Evolutionary conservation across 1,140 invertebrate genomes (phyloP).

Genomic region (Sitodiplosis mosellana): DNA sequence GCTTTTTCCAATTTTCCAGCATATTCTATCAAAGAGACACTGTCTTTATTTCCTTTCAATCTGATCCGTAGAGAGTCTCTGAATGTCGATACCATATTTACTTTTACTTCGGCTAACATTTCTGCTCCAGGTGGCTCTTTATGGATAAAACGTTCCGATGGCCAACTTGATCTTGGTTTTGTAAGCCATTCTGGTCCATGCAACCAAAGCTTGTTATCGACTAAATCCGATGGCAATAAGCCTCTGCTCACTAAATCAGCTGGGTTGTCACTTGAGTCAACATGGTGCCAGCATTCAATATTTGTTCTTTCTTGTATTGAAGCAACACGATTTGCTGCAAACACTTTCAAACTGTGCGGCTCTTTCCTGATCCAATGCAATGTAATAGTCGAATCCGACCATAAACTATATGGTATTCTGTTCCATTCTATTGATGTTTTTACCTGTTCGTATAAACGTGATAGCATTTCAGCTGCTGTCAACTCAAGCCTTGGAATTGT

Average conservation of each 20-base stretch:
- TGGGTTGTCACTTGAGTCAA: constrained; percentile 22
- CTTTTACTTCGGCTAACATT: no score
- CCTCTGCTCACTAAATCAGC: constrained; percentile 26
- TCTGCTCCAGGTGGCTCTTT: no score
- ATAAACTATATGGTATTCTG: constrained; percentile 5
- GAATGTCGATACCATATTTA: no score
- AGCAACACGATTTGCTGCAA: constrained; percentile 17
- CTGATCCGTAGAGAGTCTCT: no score
- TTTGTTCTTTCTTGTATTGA: constrained; percentile 14
- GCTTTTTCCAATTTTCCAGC: no score
- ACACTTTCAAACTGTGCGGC: constrained; percentile 7
- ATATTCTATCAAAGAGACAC: no score
- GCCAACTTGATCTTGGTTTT: no score
- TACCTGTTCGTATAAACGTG: constrained; percentile 10
- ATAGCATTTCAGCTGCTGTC: constrained; percentile 20
- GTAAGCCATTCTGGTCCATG: constrained; percentile 7
- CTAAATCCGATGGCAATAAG: constrained; percentile 8
- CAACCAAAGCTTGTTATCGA: constrained; percentile 14
- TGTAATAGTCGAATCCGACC: constrained; percentile 25
- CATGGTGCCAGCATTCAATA: constrained; percentile 22
- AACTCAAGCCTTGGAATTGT: constrained; percentile 25
- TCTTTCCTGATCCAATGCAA: constrained; percentile 19
- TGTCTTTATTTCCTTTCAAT: no score
- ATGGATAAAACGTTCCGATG: no score
- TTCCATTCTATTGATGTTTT: constrained; percentile 2